Evolutionary conservation across 35 echinoderm and acorn worm genomes (phyloP), one percentile per base, ranked within the genome.

Genomic region (Apostichopus californicus): DNA sequence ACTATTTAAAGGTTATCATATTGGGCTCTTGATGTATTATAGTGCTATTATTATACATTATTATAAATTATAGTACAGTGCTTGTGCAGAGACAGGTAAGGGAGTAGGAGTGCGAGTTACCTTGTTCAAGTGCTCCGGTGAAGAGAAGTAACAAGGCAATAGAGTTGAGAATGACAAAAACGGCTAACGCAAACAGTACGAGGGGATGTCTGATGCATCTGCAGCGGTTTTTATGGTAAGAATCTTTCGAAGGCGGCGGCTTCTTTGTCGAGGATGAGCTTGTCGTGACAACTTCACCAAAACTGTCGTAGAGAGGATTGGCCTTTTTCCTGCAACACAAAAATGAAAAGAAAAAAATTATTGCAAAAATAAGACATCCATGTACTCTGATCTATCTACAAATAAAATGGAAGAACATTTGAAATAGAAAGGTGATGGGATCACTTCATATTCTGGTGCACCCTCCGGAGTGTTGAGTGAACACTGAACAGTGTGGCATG

Each of bases 111-210:
- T 46, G 34, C 34, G 0, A 46, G 34, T 21, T 89, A 89, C 86
- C 86, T 89, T 89, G 86, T 89, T 89, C 86, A 55, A 89, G 22
- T 14, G 86, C 72, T 8, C 86, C 86, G 61, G 86, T 89, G 12
- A 89, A 72, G 10, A 89, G 22, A 21, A 89, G 86, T 17, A 89
- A 72, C 86, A 89, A 68, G 86, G 86, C 86, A 89, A 72, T 26
- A 12, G 72, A 89, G 86, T 89, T 89, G 86, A 66, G n/a, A 7
- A 89, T 72, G 8, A 72, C 63, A 17, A 89, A 20, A n/a, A 72
- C 1, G 61, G 72, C 13, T 89, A 89, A 53, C 1, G 72, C 17
- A 55, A 28, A 89, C 68, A 89, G 52, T 55, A 64, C 72, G 3
- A 89, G 23, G 14, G 86, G 86, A 73, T 89, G 86, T 55, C 72